A percentile compares a stretch with the other conserved stretches of the same genome.
phyloP scores from a whole-genome alignment of 1,140 invertebrate genomes.

The Elysia chlorotica region DNA sequence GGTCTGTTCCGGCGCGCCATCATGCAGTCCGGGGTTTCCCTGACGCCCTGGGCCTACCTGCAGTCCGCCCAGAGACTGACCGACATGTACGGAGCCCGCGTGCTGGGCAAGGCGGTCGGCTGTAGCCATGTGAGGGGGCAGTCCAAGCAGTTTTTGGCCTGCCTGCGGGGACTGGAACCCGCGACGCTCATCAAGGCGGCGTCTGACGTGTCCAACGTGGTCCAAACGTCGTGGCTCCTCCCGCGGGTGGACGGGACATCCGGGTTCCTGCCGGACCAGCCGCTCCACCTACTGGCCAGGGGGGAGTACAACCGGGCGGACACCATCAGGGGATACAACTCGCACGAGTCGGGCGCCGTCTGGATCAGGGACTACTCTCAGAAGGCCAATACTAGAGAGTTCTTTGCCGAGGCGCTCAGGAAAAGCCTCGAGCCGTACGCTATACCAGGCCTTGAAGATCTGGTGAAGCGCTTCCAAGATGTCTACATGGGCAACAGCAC shows the following conservation, averaged over 20 bases:
- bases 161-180: background rate
- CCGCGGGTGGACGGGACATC: background rate
- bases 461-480: background rate
- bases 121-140: background rate
- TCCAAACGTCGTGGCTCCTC: background rate
- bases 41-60: slow-evolving; percentile 9
- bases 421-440: no score
- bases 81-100: background rate
- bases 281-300: background rate
- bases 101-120: background rate
- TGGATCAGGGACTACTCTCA: background rate
- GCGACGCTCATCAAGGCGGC: background rate
- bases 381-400: background rate
- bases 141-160: background rate
- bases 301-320: background rate
- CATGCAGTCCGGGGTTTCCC: slow-evolving; percentile 14
- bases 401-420: background rate
- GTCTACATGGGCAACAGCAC: background rate
- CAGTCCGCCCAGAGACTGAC: background rate
- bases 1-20: slow-evolving; percentile 18
- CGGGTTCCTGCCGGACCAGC: slow-evolving; percentile 2
- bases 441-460: no score
- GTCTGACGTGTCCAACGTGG: background rate
- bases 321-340: slow-evolving; percentile 1
- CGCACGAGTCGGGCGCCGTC: background rate